Evolutionary conservation across 2,113 vertebrate species (phyloP).

Genomic region (Urocitellus parryii): DNA sequence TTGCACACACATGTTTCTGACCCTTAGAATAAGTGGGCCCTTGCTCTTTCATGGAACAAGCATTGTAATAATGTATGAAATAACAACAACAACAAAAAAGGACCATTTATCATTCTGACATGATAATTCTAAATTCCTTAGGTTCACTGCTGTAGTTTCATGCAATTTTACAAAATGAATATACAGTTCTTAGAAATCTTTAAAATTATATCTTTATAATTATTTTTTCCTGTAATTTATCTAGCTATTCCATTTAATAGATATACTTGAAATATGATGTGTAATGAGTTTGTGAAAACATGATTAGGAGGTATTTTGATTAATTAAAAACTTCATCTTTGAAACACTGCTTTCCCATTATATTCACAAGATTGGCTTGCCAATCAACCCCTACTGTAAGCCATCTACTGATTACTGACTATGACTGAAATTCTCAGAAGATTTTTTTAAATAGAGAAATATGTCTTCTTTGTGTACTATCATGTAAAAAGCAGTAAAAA

Average conservation of each 20-base stretch:
- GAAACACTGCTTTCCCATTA: not conserved
- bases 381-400: not conserved
- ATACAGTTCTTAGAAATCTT: not conserved
- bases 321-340: not conserved
- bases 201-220: not conserved
- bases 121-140: constrained; percentile 60
- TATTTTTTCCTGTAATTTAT: not conserved
- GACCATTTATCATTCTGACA: constrained; percentile 71
- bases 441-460: not conserved
- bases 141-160: constrained; percentile 15
- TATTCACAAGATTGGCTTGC: not conserved
- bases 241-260: not conserved
- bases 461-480: not conserved
- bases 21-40: constrained; percentile 76
- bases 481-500: not conserved
- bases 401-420: not conserved
- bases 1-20: constrained; percentile 72
- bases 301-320: not conserved
- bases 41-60: constrained; percentile 55
- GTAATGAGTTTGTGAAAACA: not conserved
- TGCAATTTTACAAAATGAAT: not conserved
- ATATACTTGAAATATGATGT: not conserved
- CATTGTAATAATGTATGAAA: constrained; percentile 28
- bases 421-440: not conserved
- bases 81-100: not conserved